Evolutionary conservation across 2,113 vertebrate genomes (phyloP).

Genomic region (Sisor rabdophorus): DNA sequence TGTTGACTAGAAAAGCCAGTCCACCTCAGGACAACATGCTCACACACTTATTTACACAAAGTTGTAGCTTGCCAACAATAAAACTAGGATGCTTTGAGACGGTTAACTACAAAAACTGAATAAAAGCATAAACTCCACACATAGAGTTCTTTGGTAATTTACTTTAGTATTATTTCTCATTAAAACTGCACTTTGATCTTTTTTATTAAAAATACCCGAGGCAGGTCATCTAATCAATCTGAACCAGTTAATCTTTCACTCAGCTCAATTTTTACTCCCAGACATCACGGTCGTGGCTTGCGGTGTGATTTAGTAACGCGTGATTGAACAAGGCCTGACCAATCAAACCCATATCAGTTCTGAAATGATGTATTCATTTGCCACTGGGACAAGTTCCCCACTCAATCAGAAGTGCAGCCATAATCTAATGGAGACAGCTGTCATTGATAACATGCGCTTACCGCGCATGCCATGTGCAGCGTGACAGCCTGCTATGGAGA

Average conservation of each 20-base stretch:
- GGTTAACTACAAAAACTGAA: too few relatives aligned
- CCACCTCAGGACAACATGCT: too few relatives aligned
- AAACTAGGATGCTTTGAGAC: too few relatives aligned
- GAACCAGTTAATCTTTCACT: not conserved
- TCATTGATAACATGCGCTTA: conserved; percentile 36
- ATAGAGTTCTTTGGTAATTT: too few relatives aligned
- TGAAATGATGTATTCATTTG: conserved; percentile 39
- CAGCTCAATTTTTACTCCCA: not conserved
- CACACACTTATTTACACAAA: too few relatives aligned
- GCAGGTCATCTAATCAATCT: not conserved
- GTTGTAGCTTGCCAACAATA: too few relatives aligned
- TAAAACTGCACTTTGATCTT: too few relatives aligned
- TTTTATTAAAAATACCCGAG: too few relatives aligned
- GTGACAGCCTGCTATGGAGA: conserved; percentile 31
- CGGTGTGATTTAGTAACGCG: conserved; percentile 1
- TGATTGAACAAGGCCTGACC: conserved; percentile 20
- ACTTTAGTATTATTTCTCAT: too few relatives aligned
- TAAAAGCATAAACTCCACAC: too few relatives aligned
- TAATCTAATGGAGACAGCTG: conserved; percentile 42
- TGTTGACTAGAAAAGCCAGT: too few relatives aligned
- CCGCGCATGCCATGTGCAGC: conserved; percentile 18
- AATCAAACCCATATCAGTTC: conserved; percentile 28
- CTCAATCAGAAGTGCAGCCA: conserved; percentile 37
- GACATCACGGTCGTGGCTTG: not conserved
- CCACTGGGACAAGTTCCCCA: conserved; percentile 31